These are phyloP conservation scores for Cynaeus angustus DNA, from an alignment of 2,888 invertebrate species.

Conservation along the genomic window DNA sequence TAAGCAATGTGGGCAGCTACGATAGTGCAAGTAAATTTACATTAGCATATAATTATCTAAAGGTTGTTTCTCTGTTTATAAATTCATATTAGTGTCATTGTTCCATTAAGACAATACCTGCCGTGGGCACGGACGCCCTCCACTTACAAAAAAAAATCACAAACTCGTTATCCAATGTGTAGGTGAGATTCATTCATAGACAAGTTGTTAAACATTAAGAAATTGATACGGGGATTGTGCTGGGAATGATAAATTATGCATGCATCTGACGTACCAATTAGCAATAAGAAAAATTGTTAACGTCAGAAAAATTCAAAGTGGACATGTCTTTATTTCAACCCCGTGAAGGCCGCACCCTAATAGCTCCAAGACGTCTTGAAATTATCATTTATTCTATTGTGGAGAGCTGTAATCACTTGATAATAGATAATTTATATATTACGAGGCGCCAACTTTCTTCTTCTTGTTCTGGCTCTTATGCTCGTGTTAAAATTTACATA, in stretches of 20 bases:
- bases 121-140: constrained; percentile 55
- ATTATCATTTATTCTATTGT: constrained; percentile 34
- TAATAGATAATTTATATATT: constrained; percentile 16
- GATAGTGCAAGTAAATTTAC: constrained; percentile 55
- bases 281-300: not conserved
- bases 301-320: not conserved
- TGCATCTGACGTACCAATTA: constrained; percentile 34
- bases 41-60: constrained; percentile 54
- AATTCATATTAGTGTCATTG: constrained; percentile 62
- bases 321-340: constrained; percentile 1
- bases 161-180: constrained; percentile 46
- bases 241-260: constrained; percentile 22
- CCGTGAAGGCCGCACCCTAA: not conserved
- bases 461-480: not conserved
- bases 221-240: constrained; percentile 34
- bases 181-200: constrained; percentile 47
- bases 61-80: constrained; percentile 57
- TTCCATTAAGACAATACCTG: constrained; percentile 61
- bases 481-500: constrained; percentile 5
- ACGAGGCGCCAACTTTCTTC: constrained; percentile 23
- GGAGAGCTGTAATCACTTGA: constrained; percentile 16
- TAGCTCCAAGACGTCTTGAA: not conserved
- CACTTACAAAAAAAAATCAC: constrained; percentile 40
- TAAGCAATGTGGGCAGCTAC: constrained; percentile 48
- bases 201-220: constrained; percentile 41